A percentile compares a stretch with the other conserved stretches of the same genome.
Evolutionary conservation across 1,140 invertebrate species (phyloP).

Genomic region (Archivesica marissinica): DNA sequence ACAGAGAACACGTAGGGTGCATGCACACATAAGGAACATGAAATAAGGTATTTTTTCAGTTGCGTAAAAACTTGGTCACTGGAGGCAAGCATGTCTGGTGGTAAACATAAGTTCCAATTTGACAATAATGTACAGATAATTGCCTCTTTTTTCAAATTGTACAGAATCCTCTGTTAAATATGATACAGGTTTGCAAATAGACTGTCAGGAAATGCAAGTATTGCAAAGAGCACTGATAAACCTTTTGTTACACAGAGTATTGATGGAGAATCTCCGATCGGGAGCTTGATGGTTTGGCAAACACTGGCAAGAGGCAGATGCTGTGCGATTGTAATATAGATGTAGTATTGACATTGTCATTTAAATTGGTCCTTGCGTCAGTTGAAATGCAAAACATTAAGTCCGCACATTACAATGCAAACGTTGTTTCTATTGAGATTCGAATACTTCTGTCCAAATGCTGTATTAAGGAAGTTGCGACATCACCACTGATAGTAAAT

Average conservation of each 20-base stretch:
- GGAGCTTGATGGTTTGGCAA: background rate
- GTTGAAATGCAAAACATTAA: slow-evolving; percentile 30
- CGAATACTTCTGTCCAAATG: slow-evolving; percentile 13
- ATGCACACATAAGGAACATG: background rate
- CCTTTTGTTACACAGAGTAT: background rate
- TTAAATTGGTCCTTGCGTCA: background rate
- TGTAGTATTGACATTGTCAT: slow-evolving; percentile 16
- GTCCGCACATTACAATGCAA: slow-evolving; percentile 10
- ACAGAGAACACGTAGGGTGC: too few relatives aligned
- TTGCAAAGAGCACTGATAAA: too few relatives aligned
- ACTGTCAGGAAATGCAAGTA: too few relatives aligned
- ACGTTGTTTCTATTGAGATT: slow-evolving; percentile 29
- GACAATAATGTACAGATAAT: too few relatives aligned
- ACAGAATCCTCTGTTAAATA: too few relatives aligned
- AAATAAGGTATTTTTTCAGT: slow-evolving; percentile 1
- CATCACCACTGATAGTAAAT: slow-evolving; percentile 2
- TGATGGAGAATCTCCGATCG: background rate
- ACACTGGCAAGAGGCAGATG: slow-evolving; percentile 24
- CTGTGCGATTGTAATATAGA: slow-evolving; percentile 27
- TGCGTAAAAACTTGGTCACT: slow-evolving; percentile 25
- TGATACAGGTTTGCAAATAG: background rate
- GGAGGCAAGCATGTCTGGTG: background rate
- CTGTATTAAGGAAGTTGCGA: slow-evolving; percentile 1
- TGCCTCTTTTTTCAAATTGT: too few relatives aligned
- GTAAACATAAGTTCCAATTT: background rate